Evolutionary conservation across 2,797 vertebrate species (phyloP), one percentile per base, ranked within the genome.

Genomic region (Pseudomugil tenellus): DNA sequence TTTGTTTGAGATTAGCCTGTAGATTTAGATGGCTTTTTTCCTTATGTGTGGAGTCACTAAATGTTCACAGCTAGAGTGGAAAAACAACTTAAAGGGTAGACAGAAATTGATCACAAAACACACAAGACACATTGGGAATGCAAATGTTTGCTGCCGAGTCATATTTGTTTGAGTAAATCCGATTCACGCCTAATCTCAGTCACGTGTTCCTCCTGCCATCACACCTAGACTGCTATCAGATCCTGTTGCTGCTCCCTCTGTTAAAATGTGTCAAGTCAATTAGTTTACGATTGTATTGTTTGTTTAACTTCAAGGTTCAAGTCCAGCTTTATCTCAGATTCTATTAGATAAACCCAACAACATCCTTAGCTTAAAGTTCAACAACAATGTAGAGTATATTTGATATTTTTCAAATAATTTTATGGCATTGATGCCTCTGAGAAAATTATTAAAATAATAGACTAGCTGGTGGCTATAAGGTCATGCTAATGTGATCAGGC

Each of bases 231-330:
- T 12, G 23, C 10, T 1, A n/a, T 52, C 60, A 39, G 46, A 75
- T 19, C 52, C 65, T 55, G 65, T 52, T 63, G 66, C 59, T 41
- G 37, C 13, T 13, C 6, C 17, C 28, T 32, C 54, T 16, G 35
- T 39, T 53, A 19, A 3, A 35, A 60, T 55, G 48, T 51, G 48
- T 32, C 6, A 37, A 61, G 43, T 26, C 35, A 79, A 60, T 17
- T 32, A 9, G 34, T 84, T 87, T 76, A 83, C 81, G 14, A 53
- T 59, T 66, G 46, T 52, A 79, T 73, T 60, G 16, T 55, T 57
- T 32, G 19, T 70, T 70, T 43, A 77, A 68, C 84, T 76, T 85
- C 84, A 92, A 87, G 61, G 87, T 88, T 84, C 12, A 2, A 64
- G 52, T 65, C 57, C 54, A 76, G 64, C 41, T 74, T 54, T n/a